Evolutionary conservation across 2,113 vertebrate species (phyloP).

Genomic region (Platycercus adscitus): DNA sequence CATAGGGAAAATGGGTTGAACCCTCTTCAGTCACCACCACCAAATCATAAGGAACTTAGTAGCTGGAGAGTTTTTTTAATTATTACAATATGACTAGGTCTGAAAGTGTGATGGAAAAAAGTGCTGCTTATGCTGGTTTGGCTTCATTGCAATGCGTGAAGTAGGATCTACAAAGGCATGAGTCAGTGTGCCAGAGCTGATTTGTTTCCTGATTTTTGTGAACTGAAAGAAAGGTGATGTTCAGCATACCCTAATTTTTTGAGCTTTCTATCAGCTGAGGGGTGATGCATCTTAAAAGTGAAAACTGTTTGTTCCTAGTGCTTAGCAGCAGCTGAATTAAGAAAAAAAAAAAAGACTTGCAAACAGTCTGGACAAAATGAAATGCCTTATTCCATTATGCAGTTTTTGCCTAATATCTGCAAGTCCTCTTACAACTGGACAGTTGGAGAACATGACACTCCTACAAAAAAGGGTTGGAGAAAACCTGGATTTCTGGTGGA

Average conservation of each 20-base stretch:
- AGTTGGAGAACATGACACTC: not conserved
- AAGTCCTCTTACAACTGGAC: not conserved
- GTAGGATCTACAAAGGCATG: not conserved
- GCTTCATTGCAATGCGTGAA: not conserved
- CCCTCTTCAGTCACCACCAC: not conserved
- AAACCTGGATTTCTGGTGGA: not conserved
- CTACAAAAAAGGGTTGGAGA: not conserved
- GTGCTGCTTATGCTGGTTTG: not conserved
- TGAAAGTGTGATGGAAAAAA: not conserved
- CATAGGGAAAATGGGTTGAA: not conserved
- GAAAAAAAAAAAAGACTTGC: not conserved
- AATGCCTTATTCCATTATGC: not conserved
- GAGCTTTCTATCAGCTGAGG: not conserved
- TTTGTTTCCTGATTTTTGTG: not conserved
- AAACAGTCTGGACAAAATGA: constrained; percentile 15
- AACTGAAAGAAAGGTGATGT: not conserved
- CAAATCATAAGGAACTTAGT: not conserved
- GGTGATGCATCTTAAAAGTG: not conserved
- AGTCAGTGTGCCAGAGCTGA: not conserved
- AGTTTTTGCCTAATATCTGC: not conserved
- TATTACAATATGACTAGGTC: not conserved
- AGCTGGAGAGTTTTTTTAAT: not conserved
- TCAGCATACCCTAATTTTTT: not conserved
- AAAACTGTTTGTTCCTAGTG: not conserved
- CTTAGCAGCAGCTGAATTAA: not conserved